Evolutionary conservation across 2,797 vertebrate genomes (phyloP), one percentile per base, ranked within the genome.

Genomic region (Oryzias dopingdopingensis): DNA sequence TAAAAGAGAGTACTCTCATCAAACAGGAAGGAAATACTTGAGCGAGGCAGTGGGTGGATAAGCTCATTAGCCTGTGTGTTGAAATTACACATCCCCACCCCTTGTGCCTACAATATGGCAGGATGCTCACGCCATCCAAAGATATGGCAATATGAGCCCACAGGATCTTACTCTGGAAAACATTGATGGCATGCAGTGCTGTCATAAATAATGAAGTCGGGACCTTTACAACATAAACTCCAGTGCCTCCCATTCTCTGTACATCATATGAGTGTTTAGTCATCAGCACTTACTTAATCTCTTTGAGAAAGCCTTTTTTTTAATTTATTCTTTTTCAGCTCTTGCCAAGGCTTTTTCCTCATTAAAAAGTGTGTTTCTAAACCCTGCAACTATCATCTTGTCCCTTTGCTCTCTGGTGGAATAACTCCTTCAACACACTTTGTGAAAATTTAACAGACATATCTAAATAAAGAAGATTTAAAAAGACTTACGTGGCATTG

Each of bases 401-500:
- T 13, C 10, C 12, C 32, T 12, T 1, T 37, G 10, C 10, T 37
- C 29, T 32, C 10, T 37, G 32, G 32, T 37, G 10, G 32, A 37
- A 13, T 3, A 12, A 12, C 10, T 13, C 10, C 32, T 37, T 37
- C 32, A 37, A 37, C 10, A 37, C 10, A 37, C 12, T 13, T 13
- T 12, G 10, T 37, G 10, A 37, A 37, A 37, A 37, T 12, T 12
- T 37, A 37, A 12, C 32, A 37, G 10, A 12, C 1, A 32, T 10
- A 32, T 10, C 29, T 32, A 10, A 8, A 12, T 10, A 4, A 42
- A 16, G 4, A 42, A 2, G 15, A 16, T 14, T 42, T 1, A 17
- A 20, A 54, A 26, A 24, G 23, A 90, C 97, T 96, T 83, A 99
- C 97, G 96, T 99, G 59, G 96, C 96, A 50, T 99, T 99, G 90